These are phyloP conservation scores for Typhlichthys subterraneus DNA, from an alignment of 2,797 vertebrate genomes.

Conservation along the genomic window DNA sequence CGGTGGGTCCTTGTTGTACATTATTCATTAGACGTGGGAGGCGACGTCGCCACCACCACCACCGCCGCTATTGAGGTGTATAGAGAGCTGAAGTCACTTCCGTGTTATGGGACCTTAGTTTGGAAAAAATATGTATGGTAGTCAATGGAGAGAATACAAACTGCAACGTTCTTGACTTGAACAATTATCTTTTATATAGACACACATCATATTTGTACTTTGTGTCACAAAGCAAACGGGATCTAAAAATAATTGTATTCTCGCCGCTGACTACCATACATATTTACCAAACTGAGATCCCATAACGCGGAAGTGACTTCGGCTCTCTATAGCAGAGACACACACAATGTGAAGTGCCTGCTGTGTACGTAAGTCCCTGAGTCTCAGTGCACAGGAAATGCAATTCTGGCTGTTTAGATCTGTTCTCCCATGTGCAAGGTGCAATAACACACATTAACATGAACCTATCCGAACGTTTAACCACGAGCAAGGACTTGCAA, in stretches of 20 bases:
- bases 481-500: not conserved
- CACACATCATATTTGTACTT: too few species aligned
- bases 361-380: conserved; percentile 49
- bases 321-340: conserved; percentile 38
- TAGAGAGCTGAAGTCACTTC: too few species aligned
- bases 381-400: conserved; percentile 37
- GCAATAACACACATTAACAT: conserved; percentile 24
- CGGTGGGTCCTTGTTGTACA: conserved; percentile 66
- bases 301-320: too few species aligned
- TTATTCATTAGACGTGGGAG: conserved; percentile 73
- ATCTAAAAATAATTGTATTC: too few species aligned
- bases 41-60: conserved; percentile 46
- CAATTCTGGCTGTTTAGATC: conserved; percentile 34
- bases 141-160: too few species aligned
- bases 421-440: conserved; percentile 20
- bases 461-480: conserved; percentile 35
- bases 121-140: too few species aligned
- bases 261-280: too few species aligned
- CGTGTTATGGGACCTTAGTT: too few species aligned
- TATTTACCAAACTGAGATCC: too few species aligned
- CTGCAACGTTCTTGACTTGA: too few species aligned
- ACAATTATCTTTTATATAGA: too few species aligned
- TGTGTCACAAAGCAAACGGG: too few species aligned
- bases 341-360: conserved; percentile 54
- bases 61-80: conserved; percentile 43